Evolutionary conservation across 2,888 invertebrate genomes (phyloP).

Genomic region (Ariolimax columbianus): DNA sequence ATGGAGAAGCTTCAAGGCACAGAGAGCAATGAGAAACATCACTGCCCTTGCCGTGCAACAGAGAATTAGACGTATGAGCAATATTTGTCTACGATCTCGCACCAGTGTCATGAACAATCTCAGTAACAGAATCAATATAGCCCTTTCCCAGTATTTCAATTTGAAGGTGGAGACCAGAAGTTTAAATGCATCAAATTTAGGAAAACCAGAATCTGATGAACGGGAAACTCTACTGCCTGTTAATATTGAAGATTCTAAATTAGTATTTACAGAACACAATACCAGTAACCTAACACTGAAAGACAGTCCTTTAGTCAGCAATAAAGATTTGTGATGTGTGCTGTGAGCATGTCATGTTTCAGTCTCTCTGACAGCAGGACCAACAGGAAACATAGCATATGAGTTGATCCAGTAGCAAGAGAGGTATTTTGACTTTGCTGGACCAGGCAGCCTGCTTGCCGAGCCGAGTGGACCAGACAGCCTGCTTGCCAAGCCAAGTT

Average conservation of each 20-base stretch:
- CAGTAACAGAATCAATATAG: slow-evolving; percentile 63
- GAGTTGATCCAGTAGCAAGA: not conserved
- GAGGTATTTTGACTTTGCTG: not conserved
- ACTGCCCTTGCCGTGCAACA: slow-evolving; percentile 70
- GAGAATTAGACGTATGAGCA: slow-evolving; percentile 58
- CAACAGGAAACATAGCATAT: not conserved
- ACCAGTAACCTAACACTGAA: not conserved
- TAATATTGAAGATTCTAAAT: not conserved
- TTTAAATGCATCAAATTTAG: not conserved
- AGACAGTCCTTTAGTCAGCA: not conserved
- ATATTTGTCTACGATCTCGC: slow-evolving; percentile 46
- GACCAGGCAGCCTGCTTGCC: not conserved
- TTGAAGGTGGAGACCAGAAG: slow-evolving; percentile 61
- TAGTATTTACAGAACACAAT: not conserved
- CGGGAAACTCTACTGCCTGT: too few relatives aligned
- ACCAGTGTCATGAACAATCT: slow-evolving; percentile 61
- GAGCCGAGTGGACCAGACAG: too few relatives aligned
- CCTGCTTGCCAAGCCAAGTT: too few relatives aligned
- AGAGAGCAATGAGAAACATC: slow-evolving; percentile 73
- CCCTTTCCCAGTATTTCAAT: slow-evolving; percentile 67
- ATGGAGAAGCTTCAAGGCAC: slow-evolving; percentile 80
- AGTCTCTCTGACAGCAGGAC: not conserved
- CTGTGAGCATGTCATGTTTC: not conserved
- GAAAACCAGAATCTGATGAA: not conserved
- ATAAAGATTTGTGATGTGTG: not conserved